Evolutionary conservation across 2,113 vertebrate species (phyloP).

Genomic region (Solea senegalensis): DNA sequence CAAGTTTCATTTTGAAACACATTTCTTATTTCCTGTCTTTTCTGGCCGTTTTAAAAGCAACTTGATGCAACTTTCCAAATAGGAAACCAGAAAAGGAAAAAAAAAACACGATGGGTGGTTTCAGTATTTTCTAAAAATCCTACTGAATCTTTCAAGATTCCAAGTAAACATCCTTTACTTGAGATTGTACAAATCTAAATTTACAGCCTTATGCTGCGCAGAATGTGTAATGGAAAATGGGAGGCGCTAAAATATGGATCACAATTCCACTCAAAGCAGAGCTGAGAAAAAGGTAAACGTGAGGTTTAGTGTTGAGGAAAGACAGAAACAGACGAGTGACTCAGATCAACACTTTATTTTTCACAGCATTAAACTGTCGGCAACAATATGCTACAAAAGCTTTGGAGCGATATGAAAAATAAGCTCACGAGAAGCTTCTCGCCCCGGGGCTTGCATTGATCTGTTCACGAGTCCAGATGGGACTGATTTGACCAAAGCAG

Average conservation of each 20-base stretch:
- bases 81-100: conserved; percentile 63
- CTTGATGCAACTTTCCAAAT: conserved; percentile 37
- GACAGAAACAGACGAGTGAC: neutral
- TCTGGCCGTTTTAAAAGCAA: neutral
- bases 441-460: conserved; percentile 41
- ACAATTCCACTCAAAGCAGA: neutral
- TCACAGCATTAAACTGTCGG: conserved; percentile 66
- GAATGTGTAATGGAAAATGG: conserved; percentile 33
- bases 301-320: neutral
- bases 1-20: conserved; percentile 37
- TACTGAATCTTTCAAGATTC: neutral
- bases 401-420: conserved; percentile 67
- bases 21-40: conserved; percentile 12
- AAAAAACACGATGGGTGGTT: conserved; percentile 24
- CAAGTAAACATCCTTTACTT: neutral
- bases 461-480: conserved; percentile 45
- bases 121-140: conserved; percentile 11
- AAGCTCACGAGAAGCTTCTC: conserved; percentile 58
- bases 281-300: conserved; percentile 10
- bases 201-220: neutral
- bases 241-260: conserved; percentile 3
- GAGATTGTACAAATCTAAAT: too few species aligned
- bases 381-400: conserved; percentile 74
- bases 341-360: conserved; percentile 76
- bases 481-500: conserved; percentile 49